Percentiles rank a stretch among this genome's conserved stretches.
These are phyloP conservation scores for Sebastiscus albofasciatus DNA, from an alignment of 2,797 vertebrate genomes.

Conservation along the genomic window DNA sequence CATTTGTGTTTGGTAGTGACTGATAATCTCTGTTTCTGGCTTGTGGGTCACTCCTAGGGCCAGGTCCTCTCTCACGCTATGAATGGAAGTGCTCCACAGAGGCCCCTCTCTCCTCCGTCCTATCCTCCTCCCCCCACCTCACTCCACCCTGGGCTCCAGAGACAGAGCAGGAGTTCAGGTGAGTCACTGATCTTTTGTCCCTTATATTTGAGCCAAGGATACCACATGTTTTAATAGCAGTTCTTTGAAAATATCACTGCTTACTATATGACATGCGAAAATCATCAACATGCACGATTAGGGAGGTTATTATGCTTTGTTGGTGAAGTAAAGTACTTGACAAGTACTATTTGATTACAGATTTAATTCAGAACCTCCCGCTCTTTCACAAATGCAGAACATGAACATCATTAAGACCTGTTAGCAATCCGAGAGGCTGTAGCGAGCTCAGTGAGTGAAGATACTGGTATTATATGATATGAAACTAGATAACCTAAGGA, in stretches of 20 bases:
- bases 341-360: background rate
- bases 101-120: conserved; percentile 91
- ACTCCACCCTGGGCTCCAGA: conserved; percentile 86
- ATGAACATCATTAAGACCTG: background rate
- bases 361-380: background rate
- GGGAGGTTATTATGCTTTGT: background rate
- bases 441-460: too few species aligned
- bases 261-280: background rate
- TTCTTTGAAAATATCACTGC: background rate
- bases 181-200: conserved; percentile 65
- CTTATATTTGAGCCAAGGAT: background rate
- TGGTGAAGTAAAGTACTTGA: background rate
- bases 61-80: conserved; percentile 87
- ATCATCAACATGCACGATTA: background rate
- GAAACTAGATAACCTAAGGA: too few species aligned
- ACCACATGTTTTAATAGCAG: background rate
- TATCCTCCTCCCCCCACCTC: conserved; percentile 89
- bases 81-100: conserved; percentile 91
- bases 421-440: background rate
- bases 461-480: too few species aligned
- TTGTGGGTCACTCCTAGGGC: conserved; percentile 79
- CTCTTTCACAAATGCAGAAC: background rate
- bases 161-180: conserved; percentile 91
- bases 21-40: conserved; percentile 42
- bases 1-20: background rate